Conservation (phyloP, 1,140 invertebrate genomes). For the Solen grandis region DNA sequence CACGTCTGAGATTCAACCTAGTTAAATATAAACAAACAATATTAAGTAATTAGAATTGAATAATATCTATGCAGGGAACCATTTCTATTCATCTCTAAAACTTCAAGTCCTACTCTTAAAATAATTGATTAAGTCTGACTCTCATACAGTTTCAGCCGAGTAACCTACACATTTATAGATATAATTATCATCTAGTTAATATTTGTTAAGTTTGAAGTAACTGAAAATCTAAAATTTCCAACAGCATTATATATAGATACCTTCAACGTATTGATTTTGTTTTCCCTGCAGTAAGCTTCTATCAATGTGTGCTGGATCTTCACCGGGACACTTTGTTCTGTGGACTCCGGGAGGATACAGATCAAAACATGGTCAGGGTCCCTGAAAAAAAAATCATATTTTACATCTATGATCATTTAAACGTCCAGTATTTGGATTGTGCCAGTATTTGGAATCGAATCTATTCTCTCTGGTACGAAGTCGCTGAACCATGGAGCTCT, state of each 20-base stretch:
- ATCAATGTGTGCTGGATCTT: conserved; percentile 73
- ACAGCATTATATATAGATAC: conserved; percentile 49
- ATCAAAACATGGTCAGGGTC: conserved; percentile 71
- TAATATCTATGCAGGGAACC: not conserved
- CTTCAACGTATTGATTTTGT: conserved; percentile 68
- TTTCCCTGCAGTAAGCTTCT: conserved; percentile 74
- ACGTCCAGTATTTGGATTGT: no score
- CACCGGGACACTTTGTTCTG: conserved; percentile 55
- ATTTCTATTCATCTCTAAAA: not conserved
- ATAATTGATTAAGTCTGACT: not conserved
- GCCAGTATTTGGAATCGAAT: no score
- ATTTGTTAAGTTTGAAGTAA: not conserved
- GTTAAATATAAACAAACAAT: no score
- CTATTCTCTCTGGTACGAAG: no score
- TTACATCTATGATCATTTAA: no score
- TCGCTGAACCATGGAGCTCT: no score
- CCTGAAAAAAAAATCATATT: conserved; percentile 60
- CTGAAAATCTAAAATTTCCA: not conserved
- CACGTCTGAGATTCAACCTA: conserved; percentile 27
- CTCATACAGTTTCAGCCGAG: not conserved
- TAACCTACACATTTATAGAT: not conserved
- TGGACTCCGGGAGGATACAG: conserved; percentile 68
- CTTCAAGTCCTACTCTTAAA: not conserved
- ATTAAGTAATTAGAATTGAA: not conserved
- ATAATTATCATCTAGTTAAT: not conserved